Conservation (phyloP, 2,113 vertebrate genomes). For the Pelobates fuscus region DNA sequence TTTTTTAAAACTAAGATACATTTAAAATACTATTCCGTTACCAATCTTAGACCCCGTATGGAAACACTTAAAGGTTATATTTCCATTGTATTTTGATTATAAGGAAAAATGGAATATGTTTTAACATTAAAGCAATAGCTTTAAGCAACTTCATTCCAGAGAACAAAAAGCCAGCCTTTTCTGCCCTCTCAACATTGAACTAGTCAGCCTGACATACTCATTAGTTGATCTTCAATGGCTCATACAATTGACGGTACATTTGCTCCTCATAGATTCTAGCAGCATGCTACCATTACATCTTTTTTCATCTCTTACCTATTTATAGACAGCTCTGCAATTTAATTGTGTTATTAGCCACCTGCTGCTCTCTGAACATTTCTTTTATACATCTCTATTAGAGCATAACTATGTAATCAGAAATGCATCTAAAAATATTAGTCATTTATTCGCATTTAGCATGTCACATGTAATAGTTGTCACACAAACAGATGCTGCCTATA, state of each 20-base stretch:
- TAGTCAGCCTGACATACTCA: conserved; percentile 2
- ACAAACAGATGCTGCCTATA: conserved; percentile 45
- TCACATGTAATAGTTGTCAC: conserved; percentile 51
- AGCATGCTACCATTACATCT: conserved; percentile 14
- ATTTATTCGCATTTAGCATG: conserved; percentile 60
- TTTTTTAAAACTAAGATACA: not conserved
- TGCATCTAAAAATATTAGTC: conserved; percentile 60
- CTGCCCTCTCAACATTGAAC: conserved; percentile 9
- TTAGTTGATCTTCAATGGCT: conserved; percentile 14
- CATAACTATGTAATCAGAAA: conserved; percentile 60
- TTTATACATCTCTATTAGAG: conserved; percentile 55
- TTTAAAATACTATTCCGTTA: not conserved
- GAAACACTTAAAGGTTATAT: not conserved
- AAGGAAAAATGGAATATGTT: not conserved
- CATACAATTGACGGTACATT: conserved; percentile 18
- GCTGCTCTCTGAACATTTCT: conserved; percentile 52
- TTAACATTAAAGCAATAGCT: conserved; percentile 8
- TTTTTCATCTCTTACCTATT: conserved; percentile 37
- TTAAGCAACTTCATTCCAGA: not conserved
- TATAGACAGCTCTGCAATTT: conserved; percentile 52
- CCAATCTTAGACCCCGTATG: not conserved
- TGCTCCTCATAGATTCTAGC: not conserved
- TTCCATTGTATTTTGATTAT: not conserved
- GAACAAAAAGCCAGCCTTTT: not conserved
- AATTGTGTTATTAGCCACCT: conserved; percentile 60